Conservation (phyloP, 2,888 invertebrate genomes). For the Tetheella fluctuosa region DNA sequence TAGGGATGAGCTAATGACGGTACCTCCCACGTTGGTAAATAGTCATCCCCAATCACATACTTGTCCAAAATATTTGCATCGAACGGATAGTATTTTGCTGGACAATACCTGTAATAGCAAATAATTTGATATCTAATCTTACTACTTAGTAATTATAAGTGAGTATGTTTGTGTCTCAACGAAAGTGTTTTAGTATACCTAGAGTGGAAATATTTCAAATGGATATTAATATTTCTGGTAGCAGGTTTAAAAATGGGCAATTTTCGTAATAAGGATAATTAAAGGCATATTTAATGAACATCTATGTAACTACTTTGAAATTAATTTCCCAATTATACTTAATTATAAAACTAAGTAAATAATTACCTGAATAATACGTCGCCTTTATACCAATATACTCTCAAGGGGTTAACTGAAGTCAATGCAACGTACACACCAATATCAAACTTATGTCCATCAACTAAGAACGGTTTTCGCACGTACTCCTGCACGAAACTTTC, state of each 20-base stretch:
- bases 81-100: slow-evolving; percentile 95
- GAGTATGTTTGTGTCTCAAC: too few species aligned
- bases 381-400: slow-evolving; percentile 94
- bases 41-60: slow-evolving; percentile 97
- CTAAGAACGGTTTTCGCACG: slow-evolving; percentile 93
- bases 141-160: too few species aligned
- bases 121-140: too few species aligned
- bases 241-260: too few species aligned
- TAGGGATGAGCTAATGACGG: slow-evolving; percentile 89
- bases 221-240: too few species aligned
- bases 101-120: slow-evolving; percentile 89
- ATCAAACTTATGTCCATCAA: slow-evolving; percentile 98
- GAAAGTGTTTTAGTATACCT: too few species aligned
- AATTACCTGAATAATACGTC: slow-evolving; percentile 93
- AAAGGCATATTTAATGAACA: too few species aligned
- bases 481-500: slow-evolving; percentile 96
- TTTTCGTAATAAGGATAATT: too few species aligned
- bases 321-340: too few species aligned
- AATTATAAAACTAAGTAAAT: slow-evolving; percentile 10
- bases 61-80: slow-evolving; percentile 91
- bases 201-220: too few species aligned
- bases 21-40: slow-evolving; percentile 97
- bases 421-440: slow-evolving; percentile 97
- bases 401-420: slow-evolving; percentile 95
- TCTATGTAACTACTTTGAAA: too few species aligned